Percentiles rank a stretch among this genome's conserved stretches.
phyloP scores from a whole-genome alignment of 2,888 invertebrate species.

The Stenotaenia linearis region DNA sequence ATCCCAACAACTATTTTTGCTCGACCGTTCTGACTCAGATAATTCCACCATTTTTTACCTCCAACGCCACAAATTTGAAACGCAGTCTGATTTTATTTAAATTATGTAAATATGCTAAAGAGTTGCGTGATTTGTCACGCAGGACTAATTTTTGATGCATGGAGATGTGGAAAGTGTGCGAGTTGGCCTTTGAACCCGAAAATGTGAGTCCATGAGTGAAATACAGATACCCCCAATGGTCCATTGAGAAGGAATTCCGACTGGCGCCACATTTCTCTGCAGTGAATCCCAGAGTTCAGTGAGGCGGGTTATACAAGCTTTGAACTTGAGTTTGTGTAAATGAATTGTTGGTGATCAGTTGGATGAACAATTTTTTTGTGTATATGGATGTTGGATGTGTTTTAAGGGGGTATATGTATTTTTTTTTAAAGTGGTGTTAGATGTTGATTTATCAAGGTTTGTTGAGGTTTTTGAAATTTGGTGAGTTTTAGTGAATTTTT shows the following conservation, averaged over 20 bases:
- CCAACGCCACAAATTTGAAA: too few species aligned
- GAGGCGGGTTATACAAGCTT: constrained; percentile 2
- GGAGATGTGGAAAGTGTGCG: not conserved
- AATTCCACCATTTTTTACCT: too few species aligned
- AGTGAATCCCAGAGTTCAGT: not conserved
- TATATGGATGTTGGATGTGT: too few species aligned
- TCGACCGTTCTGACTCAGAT: too few species aligned
- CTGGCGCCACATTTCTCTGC: constrained; percentile 9
- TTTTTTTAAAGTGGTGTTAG: too few species aligned
- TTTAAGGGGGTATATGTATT: too few species aligned
- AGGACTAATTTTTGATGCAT: not conserved
- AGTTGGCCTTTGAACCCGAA: not conserved
- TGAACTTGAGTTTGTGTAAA: not conserved
- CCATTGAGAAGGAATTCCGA: constrained; percentile 1
- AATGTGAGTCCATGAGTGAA: constrained; percentile 3
- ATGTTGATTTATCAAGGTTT: too few species aligned
- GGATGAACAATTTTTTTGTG: not conserved
- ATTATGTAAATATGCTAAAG: not conserved
- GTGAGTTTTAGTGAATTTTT: too few species aligned
- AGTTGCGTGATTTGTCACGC: not conserved
- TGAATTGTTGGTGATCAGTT: not conserved
- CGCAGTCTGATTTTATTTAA: not conserved
- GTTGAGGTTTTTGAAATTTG: too few species aligned
- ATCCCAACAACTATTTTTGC: not conserved
- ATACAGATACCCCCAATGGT: not conserved